Percentiles rank a stretch among this genome's conserved stretches.
Conservation (phyloP, 2,888 invertebrate genomes). For the Cybosia mesomella region DNA sequence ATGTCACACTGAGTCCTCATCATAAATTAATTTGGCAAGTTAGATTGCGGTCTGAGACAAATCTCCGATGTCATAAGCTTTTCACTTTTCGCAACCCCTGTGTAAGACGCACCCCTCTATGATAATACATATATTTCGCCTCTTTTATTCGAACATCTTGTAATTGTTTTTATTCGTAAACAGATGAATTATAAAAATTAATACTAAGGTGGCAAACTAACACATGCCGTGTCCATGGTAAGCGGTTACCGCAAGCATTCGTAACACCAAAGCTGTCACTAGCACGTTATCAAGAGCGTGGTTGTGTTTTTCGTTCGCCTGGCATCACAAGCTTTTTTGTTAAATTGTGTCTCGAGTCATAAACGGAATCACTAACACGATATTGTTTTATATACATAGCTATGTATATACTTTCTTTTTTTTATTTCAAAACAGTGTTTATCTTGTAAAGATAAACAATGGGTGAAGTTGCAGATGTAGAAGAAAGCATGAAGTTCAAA, state of each 20-base stretch:
- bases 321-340: not conserved
- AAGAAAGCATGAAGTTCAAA: constrained; percentile 41
- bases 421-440: no score
- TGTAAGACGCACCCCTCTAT: constrained; percentile 63
- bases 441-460: constrained; percentile 38
- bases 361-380: no score
- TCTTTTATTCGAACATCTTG: constrained; percentile 18
- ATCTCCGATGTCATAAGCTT: constrained; percentile 60
- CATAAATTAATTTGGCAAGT: constrained; percentile 82
- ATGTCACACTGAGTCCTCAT: constrained; percentile 57
- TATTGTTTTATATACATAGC: no score
- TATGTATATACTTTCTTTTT: no score
- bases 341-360: no score
- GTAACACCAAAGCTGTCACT: not conserved
- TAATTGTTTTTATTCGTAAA: constrained; percentile 34
- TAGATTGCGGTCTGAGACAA: constrained; percentile 68
- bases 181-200: constrained; percentile 6
- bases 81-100: constrained; percentile 67
- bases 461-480: no score
- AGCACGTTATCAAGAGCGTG: no score
- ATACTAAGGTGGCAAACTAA: not conserved
- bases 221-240: not conserved
- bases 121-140: constrained; percentile 46
- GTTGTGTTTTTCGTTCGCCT: not conserved
- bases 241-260: not conserved